A percentile compares a stretch with the other conserved stretches of the same genome.
Evolutionary conservation across 2,113 vertebrate species (phyloP).

Genomic region (Python bivittatus): DNA sequence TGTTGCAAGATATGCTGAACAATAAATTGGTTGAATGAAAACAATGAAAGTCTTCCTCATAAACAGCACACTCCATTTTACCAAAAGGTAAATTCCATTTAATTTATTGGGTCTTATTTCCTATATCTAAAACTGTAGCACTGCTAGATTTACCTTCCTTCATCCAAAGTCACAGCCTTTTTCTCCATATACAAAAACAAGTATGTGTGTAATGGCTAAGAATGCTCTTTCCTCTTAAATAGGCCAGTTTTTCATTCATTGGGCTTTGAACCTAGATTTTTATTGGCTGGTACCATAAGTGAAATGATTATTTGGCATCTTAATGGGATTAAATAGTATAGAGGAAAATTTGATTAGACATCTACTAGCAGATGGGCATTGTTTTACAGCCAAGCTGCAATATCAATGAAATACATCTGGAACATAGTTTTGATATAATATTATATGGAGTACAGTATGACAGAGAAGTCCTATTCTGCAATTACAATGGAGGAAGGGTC

Average conservation of each 20-base stretch:
- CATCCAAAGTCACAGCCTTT: not conserved
- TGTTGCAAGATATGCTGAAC: not conserved
- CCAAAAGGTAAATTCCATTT: not conserved
- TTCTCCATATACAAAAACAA: not conserved
- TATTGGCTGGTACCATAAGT: not conserved
- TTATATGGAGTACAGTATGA: conserved; percentile 40
- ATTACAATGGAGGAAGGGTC: not conserved
- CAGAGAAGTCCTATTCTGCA: not conserved
- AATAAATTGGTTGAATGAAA: not conserved
- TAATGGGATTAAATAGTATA: conserved; percentile 34
- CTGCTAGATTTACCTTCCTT: not conserved
- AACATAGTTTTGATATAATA: conserved; percentile 40
- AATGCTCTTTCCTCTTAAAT: not conserved
- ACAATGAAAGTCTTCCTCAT: not conserved
- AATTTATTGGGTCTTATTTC: not conserved
- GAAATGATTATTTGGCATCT: conserved; percentile 38
- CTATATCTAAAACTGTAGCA: not conserved
- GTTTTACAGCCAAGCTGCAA: conserved; percentile 48
- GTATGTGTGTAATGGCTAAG: not conserved
- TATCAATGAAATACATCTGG: conserved; percentile 28
- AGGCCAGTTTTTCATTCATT: not conserved
- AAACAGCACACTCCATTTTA: not conserved
- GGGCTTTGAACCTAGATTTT: conserved; percentile 22
- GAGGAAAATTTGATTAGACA: conserved; percentile 5
- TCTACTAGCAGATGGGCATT: conserved; percentile 45